A percentile compares a stretch with the other conserved stretches of the same genome.
Evolutionary conservation across 2,888 invertebrate species (phyloP).

Genomic region (Meandrusa payeni): DNA sequence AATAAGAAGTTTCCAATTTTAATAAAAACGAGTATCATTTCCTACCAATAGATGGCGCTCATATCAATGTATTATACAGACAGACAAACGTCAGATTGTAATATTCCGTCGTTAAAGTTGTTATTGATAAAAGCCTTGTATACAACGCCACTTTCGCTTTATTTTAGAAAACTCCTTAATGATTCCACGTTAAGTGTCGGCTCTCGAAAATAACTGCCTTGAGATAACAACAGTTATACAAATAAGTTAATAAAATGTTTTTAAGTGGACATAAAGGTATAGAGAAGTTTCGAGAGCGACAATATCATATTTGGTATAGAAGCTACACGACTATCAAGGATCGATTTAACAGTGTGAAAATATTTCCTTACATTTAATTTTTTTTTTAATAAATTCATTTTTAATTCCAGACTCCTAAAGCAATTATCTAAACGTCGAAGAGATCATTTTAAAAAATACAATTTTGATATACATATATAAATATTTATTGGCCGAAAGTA

Average conservation of each 20-base stretch:
- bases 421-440: constrained; percentile 76
- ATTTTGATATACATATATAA: constrained; percentile 69
- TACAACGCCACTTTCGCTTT: too few species aligned
- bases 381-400: constrained; percentile 73
- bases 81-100: too few species aligned
- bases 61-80: too few species aligned
- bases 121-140: too few species aligned
- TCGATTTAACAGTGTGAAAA: constrained; percentile 78
- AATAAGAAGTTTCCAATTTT: too few species aligned
- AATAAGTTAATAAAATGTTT: too few species aligned
- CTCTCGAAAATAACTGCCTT: constrained; percentile 30
- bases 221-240: constrained; percentile 3
- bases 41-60: too few species aligned
- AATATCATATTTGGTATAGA: constrained; percentile 35
- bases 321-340: constrained; percentile 52
- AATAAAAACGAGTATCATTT: too few species aligned
- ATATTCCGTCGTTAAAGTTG: too few species aligned
- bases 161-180: too few species aligned
- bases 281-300: constrained; percentile 27
- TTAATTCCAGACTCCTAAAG: constrained; percentile 77
- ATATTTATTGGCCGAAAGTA: constrained; percentile 75
- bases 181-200: constrained; percentile 47
- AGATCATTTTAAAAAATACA: constrained; percentile 80
- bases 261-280: background rate
- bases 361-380: constrained; percentile 71